A percentile compares a stretch with the other conserved stretches of the same genome.
Conservation (phyloP, 2,113 vertebrate genomes). For the Rhizomys pruinosus region DNA sequence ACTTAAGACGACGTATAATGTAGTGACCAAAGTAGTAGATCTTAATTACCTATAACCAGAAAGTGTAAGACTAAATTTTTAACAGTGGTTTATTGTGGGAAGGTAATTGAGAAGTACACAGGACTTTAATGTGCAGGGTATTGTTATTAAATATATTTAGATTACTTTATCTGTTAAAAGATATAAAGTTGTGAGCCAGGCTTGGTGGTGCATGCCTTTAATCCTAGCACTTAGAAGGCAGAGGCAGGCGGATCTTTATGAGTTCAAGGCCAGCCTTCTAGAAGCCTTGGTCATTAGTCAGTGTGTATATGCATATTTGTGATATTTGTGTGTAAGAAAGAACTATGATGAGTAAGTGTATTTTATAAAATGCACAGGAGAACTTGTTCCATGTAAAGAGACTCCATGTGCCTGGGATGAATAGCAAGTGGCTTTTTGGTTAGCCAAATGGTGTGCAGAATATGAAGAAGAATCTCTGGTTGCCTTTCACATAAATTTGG, state of each 20-base stretch:
- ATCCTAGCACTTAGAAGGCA: too few relatives aligned
- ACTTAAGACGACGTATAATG: background rate
- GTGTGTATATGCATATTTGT: background rate
- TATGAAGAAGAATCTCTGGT: background rate
- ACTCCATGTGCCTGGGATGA: background rate
- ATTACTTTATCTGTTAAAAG: background rate
- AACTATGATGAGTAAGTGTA: background rate
- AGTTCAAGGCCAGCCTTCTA: too few relatives aligned
- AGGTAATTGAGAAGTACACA: background rate
- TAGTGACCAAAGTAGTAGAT: background rate
- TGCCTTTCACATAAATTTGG: background rate
- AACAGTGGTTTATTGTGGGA: background rate
- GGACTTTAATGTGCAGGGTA: background rate
- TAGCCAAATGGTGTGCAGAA: background rate
- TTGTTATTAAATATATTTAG: background rate
- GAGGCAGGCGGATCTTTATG: too few relatives aligned
- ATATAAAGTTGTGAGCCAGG: too few relatives aligned
- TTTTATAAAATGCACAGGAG: background rate
- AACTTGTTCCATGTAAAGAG: background rate
- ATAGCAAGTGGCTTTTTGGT: background rate
- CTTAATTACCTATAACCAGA: background rate
- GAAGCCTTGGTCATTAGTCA: background rate
- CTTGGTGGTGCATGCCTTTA: too few relatives aligned
- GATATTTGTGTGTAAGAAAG: background rate
- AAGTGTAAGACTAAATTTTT: background rate